Conservation (phyloP, 2,888 invertebrate species). For the Chalcosyrphus nemorum region DNA sequence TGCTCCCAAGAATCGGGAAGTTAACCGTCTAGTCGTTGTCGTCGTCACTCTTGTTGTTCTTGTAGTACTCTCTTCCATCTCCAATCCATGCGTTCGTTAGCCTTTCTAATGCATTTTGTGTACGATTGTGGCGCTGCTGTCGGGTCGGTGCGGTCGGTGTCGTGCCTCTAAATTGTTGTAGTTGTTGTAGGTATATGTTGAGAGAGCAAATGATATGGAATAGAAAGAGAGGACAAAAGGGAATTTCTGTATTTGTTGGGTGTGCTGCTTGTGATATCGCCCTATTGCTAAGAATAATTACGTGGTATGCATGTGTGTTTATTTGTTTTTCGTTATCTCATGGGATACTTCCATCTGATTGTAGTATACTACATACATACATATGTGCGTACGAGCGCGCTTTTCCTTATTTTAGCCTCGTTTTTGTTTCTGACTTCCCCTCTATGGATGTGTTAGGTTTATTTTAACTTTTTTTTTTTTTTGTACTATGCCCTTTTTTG, state of each 20-base stretch:
- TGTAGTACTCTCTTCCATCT: constrained; percentile 1
- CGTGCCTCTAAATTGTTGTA: constrained; percentile 33
- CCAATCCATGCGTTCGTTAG: constrained; percentile 48
- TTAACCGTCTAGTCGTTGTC: constrained; percentile 50
- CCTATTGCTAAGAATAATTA: constrained; percentile 40
- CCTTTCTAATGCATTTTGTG: constrained; percentile 59
- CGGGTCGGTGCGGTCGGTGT: background rate
- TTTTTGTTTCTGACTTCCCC: background rate
- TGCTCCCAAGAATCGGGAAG: constrained; percentile 53
- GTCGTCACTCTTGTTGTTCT: background rate
- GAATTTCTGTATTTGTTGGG: constrained; percentile 38
- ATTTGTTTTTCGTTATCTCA: constrained; percentile 50
- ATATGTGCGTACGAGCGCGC: constrained; percentile 51
- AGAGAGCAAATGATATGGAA: background rate
- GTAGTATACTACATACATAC: constrained; percentile 48
- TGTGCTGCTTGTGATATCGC: too few species aligned
- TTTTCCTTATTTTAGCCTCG: constrained; percentile 27
- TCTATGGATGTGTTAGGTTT: background rate
- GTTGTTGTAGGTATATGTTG: background rate
- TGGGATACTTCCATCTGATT: constrained; percentile 50
- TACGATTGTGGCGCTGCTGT: constrained; percentile 18
- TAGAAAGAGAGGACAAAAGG: constrained; percentile 19
- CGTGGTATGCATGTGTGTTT: constrained; percentile 41
- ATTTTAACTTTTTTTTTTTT: background rate
- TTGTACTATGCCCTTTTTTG: constrained; percentile 18